These are phyloP conservation scores for Patella caerulea DNA, from an alignment of 2,888 invertebrate genomes.

Conservation along the genomic window DNA sequence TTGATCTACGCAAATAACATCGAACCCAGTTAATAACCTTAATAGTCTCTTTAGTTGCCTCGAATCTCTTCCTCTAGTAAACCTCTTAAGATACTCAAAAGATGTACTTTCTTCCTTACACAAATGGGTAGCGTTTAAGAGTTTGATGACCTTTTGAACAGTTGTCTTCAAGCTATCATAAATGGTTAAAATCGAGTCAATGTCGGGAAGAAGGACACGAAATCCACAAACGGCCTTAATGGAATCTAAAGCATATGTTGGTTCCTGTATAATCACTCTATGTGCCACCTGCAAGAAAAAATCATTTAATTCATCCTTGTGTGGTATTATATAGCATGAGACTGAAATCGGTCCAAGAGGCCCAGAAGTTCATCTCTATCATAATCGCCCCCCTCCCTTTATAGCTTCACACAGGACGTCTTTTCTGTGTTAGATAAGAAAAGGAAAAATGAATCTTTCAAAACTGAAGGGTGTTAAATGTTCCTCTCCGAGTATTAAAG, in stretches of 20 bases:
- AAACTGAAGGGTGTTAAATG: not conserved
- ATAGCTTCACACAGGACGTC: not conserved
- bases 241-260: not conserved
- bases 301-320: not conserved
- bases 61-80: constrained; percentile 3
- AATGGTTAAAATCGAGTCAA: not conserved
- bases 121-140: not conserved
- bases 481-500: not conserved
- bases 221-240: not conserved
- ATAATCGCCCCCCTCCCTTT: not conserved
- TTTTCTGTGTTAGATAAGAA: not conserved
- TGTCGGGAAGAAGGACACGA: not conserved
- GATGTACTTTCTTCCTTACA: not conserved
- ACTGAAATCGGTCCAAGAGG: not conserved
- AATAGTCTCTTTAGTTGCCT: not conserved
- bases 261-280: not conserved
- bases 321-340: not conserved
- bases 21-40: not conserved
- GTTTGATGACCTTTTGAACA: not conserved
- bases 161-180: not conserved
- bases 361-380: not conserved
- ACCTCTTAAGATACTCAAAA: not conserved
- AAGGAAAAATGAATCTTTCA: not conserved
- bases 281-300: not conserved
- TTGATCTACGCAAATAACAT: not conserved